A percentile compares a stretch with the other conserved stretches of the same genome.
Conservation (phyloP, 2,113 vertebrate species). For the Pongo abelii region DNA sequence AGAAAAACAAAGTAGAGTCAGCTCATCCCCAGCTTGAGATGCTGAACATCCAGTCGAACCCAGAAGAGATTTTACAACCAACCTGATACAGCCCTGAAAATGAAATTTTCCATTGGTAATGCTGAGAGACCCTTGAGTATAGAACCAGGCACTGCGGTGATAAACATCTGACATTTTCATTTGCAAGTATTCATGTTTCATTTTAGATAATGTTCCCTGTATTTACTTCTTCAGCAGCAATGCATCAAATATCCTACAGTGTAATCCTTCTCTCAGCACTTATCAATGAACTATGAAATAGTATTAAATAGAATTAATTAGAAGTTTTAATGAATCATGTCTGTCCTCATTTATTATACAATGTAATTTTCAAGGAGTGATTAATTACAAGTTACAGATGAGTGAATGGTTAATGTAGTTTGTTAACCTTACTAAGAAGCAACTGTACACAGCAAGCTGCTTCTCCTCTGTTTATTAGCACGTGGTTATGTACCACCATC, state of each 20-base stretch:
- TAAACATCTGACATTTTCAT: conserved; percentile 78
- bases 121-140: conserved; percentile 42
- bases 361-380: conserved; percentile 87
- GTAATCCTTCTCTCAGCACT: conserved; percentile 86
- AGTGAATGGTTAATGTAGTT: conserved; percentile 87
- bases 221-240: conserved; percentile 83
- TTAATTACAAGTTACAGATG: conserved; percentile 88
- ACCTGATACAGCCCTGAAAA: conserved; percentile 49
- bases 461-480: conserved; percentile 77
- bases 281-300: conserved; percentile 90
- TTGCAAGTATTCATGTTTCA: conserved; percentile 74
- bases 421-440: conserved; percentile 85
- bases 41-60: neutral
- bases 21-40: neutral
- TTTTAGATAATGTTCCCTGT: conserved; percentile 79
- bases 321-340: conserved; percentile 90
- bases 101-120: conserved; percentile 50
- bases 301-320: conserved; percentile 91
- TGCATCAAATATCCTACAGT: conserved; percentile 81
- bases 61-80: conserved; percentile 23
- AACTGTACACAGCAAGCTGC: conserved; percentile 73
- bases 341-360: conserved; percentile 90
- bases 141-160: conserved; percentile 32
- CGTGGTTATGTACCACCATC: conserved; percentile 58
- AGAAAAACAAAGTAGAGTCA: conserved; percentile 7